A percentile compares a stretch with the other conserved stretches of the same genome.
These are phyloP conservation scores for Hirtodrosophila alboralis DNA, from an alignment of 2,888 invertebrate genomes.

Conservation along the genomic window DNA sequence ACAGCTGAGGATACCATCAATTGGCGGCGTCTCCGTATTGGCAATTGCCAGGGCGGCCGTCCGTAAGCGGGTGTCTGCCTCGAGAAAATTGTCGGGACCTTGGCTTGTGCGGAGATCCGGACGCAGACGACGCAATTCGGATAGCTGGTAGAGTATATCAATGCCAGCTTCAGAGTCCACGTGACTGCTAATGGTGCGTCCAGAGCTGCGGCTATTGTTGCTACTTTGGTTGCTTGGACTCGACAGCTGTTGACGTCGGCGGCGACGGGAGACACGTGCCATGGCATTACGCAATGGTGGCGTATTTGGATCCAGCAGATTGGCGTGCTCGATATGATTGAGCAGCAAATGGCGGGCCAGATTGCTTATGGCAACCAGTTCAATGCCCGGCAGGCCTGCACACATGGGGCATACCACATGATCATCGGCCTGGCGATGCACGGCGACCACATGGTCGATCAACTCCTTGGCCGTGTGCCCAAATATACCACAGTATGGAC, in stretches of 20 bases:
- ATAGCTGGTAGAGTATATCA: constrained; percentile 51
- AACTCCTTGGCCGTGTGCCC: constrained; percentile 63
- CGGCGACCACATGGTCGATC: constrained; percentile 56
- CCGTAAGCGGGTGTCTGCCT: constrained; percentile 25
- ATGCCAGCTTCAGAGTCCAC: constrained; percentile 26
- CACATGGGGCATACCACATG: constrained; percentile 69
- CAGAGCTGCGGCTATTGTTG: constrained; percentile 9
- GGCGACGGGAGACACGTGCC: constrained; percentile 44
- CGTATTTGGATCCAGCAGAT: constrained; percentile 57
- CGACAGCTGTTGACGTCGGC: constrained; percentile 32
- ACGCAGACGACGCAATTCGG: constrained; percentile 44
- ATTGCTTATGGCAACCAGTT: constrained; percentile 55
- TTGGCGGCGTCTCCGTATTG: constrained; percentile 5
- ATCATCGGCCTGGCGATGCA: constrained; percentile 44
- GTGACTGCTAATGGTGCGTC: constrained; percentile 17
- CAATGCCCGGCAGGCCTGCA: constrained; percentile 46
- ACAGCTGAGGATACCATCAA: neutral
- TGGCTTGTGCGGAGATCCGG: constrained; percentile 17
- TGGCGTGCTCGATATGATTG: constrained; percentile 69
- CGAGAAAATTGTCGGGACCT: constrained; percentile 18
- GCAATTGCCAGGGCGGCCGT: constrained; percentile 28
- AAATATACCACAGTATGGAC: constrained; percentile 56
- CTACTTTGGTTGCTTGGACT: constrained; percentile 1
- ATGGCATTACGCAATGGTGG: constrained; percentile 42
- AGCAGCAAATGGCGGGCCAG: constrained; percentile 56